Evolutionary conservation across 2,113 vertebrate species (phyloP).

Genomic region (Dissostichus mawsoni): DNA sequence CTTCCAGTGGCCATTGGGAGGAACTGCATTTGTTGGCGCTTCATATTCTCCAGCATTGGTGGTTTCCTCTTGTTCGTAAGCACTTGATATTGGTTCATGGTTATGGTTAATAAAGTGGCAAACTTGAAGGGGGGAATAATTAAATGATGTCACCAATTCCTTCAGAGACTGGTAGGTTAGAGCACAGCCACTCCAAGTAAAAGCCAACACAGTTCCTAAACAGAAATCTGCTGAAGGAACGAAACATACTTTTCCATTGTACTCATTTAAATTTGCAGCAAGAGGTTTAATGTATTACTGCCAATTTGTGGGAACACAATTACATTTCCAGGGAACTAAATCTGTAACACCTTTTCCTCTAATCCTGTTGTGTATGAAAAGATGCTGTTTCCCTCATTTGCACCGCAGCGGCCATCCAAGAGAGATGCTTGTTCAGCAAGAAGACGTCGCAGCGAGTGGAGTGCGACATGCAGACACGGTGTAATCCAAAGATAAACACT

Average conservation of each 20-base stretch:
- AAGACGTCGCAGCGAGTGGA: constrained; percentile 64
- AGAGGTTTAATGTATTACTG: constrained; percentile 41
- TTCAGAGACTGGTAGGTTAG: neutral
- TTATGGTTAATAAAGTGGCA: neutral
- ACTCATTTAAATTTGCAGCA: constrained; percentile 44
- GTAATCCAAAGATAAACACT: constrained; percentile 81
- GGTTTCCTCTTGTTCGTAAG: too few relatives aligned
- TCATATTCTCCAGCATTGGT: too few relatives aligned
- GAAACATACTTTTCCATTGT: constrained; percentile 12
- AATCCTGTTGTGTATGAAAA: constrained; percentile 61
- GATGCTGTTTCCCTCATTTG: constrained; percentile 64
- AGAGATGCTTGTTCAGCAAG: constrained; percentile 79
- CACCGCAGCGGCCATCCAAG: constrained; percentile 52
- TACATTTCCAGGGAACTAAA: constrained; percentile 39
- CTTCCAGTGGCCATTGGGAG: too few relatives aligned
- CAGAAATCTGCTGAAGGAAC: constrained; percentile 1
- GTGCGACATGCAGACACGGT: constrained; percentile 75
- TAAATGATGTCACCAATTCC: neutral
- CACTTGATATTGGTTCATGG: neutral
- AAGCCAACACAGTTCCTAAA: neutral
- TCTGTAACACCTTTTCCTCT: constrained; percentile 45
- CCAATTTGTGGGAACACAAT: constrained; percentile 49
- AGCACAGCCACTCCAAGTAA: neutral
- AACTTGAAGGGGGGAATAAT: neutral
- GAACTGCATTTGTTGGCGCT: too few relatives aligned